Evolutionary conservation across 1,140 invertebrate genomes (phyloP), one percentile per base, ranked within the genome.

Genomic region (Araneus ventricosus): DNA sequence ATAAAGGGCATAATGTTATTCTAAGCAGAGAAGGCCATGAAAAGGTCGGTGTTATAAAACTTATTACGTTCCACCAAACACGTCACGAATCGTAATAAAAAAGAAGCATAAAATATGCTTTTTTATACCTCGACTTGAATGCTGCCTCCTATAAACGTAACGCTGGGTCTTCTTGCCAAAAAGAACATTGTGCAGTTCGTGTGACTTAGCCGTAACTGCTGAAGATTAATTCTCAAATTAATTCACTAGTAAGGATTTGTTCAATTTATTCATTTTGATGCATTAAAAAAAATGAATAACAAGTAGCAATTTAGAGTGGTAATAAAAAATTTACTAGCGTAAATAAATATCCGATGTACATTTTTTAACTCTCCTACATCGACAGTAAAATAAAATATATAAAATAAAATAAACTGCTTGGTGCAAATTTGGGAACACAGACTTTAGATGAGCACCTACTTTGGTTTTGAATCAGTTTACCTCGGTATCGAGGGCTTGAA

Each of bases 1-100:
- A 93, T 87, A 93, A 93, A 86, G 88, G 91, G n/a, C 84, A 70
- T 93, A 93, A 93, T 88, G 79, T 93, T 87, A 93, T 87, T 93
- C 91, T 87, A 87, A 88, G 80, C 34, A 57, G 34, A 27, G 24
- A 14, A 27, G 22, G 14, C 84, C 85, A 75, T 59, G 59, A 59
- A 61, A 88, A 30, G n/a, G 17, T 30, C 82, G 59, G 39, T 86
- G 91, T 79, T 88, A 70, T 93, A 93, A 93, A 91, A 84, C 52
- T 75, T 93, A 93, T 93, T 93, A 93, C 34, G 22, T 30, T 57
- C 59, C 34, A 39, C 39, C 63, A 88, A 79, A 75, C 67, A n/a
- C 41, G 61, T 93, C 82, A 93, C 82, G 82, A 93, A 34, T 80
- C 67, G 45, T 80, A 85, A 88, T 87, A 93, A 93, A 92, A n/a